These are phyloP conservation scores for Panopea generosa DNA, from an alignment of 2,888 invertebrate species.

Conservation along the genomic window DNA sequence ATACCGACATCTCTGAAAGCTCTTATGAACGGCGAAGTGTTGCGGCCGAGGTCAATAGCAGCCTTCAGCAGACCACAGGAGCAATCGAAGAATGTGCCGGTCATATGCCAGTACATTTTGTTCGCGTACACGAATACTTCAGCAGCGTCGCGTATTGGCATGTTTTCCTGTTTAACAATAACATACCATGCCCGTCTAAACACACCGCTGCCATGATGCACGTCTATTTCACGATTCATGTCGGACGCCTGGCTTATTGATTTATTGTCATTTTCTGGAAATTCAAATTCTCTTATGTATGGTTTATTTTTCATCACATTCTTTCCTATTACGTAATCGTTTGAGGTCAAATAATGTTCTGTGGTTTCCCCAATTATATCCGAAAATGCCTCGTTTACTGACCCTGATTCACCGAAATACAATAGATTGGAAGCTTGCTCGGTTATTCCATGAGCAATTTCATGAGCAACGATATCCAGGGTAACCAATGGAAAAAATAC, in stretches of 20 bases:
- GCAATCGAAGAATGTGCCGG: constrained; percentile 59
- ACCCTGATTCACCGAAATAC: constrained; percentile 68
- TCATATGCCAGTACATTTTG: constrained; percentile 68
- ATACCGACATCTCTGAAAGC: constrained; percentile 71
- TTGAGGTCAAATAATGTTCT: constrained; percentile 46
- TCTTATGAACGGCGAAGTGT: constrained; percentile 45
- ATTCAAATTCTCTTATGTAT: constrained; percentile 63
- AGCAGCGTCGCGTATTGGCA: too few relatives aligned
- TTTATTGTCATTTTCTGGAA: too few relatives aligned
- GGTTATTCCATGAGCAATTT: too few relatives aligned
- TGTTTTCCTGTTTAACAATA: too few relatives aligned
- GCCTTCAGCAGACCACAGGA: constrained; percentile 72
- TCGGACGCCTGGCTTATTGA: constrained; percentile 64
- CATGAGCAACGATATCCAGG: constrained; percentile 68
- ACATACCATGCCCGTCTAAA: constrained; percentile 68
- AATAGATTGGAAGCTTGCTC: constrained; percentile 63
- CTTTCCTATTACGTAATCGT: constrained; percentile 58
- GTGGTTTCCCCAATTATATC: constrained; percentile 70
- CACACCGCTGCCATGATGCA: constrained; percentile 71
- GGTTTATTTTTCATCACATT: constrained; percentile 49
- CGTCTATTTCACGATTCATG: constrained; percentile 56
- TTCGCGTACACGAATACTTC: constrained; percentile 69
- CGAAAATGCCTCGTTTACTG: constrained; percentile 74
- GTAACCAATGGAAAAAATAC: constrained; percentile 63
- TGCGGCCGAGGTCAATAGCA: constrained; percentile 68